Conservation (phyloP, 53 echinoderm and acorn worm species). For the Henricia sp. region DNA sequence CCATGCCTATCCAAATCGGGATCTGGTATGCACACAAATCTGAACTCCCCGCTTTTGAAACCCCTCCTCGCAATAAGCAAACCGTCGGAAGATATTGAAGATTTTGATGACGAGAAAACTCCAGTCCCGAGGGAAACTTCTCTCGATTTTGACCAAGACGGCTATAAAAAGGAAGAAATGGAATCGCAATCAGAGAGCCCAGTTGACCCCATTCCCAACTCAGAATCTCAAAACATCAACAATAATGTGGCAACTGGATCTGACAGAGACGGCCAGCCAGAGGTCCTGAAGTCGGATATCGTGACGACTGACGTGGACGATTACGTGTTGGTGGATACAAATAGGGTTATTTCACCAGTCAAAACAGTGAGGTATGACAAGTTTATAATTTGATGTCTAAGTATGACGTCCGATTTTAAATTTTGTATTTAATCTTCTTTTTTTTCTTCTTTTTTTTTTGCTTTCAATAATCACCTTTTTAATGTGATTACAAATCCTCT, state of each 20-base stretch:
- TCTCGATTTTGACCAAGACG: background rate
- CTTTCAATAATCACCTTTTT: background rate
- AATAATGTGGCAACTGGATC: constrained; percentile 60
- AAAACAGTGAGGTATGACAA: constrained; percentile 38
- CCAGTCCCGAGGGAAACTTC: background rate
- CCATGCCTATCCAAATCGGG: background rate
- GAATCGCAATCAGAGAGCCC: background rate
- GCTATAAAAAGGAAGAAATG: background rate
- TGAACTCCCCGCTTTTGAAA: background rate
- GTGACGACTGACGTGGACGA: constrained; percentile 26
- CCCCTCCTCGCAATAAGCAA: constrained; percentile 12
- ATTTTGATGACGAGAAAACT: background rate
- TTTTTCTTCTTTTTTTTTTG: background rate
- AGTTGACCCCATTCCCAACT: background rate
- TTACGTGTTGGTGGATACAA: constrained; percentile 46
- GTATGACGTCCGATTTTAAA: background rate
- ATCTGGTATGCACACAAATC: background rate
- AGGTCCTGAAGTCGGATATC: background rate
- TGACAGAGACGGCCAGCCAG: background rate
- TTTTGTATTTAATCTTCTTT: background rate
- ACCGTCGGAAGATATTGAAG: background rate
- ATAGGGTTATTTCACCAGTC: background rate
- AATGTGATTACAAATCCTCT: no score
- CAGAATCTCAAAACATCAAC: constrained; percentile 59
- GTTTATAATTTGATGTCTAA: no score